phyloP scores from a whole-genome alignment of 2,888 invertebrate species.

The Leucophora obtusa region DNA sequence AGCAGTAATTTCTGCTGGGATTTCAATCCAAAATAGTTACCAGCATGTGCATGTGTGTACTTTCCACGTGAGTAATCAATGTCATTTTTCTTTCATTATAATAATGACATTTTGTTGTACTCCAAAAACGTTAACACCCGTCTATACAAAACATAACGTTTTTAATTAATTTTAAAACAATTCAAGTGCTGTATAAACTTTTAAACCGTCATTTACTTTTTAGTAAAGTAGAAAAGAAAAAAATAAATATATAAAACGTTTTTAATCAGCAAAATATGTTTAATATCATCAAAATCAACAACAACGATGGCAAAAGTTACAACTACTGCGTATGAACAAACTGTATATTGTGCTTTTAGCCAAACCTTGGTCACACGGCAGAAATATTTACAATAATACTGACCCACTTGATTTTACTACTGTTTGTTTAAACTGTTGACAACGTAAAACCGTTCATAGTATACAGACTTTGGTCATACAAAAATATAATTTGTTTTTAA shows the following conservation, averaged over 20 bases:
- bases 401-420: slow-evolving; percentile 60
- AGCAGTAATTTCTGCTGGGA: no score
- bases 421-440: slow-evolving; percentile 54
- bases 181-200: slow-evolving; percentile 66
- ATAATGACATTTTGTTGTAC: slow-evolving; percentile 55
- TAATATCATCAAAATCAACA: slow-evolving; percentile 16
- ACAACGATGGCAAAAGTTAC: not conserved
- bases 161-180: slow-evolving; percentile 61
- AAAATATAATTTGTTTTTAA: slow-evolving; percentile 44
- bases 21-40: not conserved
- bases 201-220: slow-evolving; percentile 60
- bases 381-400: slow-evolving; percentile 57
- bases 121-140: slow-evolving; percentile 20
- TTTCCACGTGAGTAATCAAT: not conserved
- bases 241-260: slow-evolving; percentile 25
- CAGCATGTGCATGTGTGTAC: not conserved
- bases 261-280: slow-evolving; percentile 60
- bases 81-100: slow-evolving; percentile 46
- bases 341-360: slow-evolving; percentile 24
- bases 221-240: slow-evolving; percentile 11
- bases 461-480: slow-evolving; percentile 38
- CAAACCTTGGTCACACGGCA: slow-evolving; percentile 48
- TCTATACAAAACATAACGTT: slow-evolving; percentile 30
- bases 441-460: slow-evolving; percentile 1
- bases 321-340: not conserved